A percentile compares a stretch with the other conserved stretches of the same genome.
phyloP scores from a whole-genome alignment of 2,113 vertebrate genomes.

The Micronisus gabar region DNA sequence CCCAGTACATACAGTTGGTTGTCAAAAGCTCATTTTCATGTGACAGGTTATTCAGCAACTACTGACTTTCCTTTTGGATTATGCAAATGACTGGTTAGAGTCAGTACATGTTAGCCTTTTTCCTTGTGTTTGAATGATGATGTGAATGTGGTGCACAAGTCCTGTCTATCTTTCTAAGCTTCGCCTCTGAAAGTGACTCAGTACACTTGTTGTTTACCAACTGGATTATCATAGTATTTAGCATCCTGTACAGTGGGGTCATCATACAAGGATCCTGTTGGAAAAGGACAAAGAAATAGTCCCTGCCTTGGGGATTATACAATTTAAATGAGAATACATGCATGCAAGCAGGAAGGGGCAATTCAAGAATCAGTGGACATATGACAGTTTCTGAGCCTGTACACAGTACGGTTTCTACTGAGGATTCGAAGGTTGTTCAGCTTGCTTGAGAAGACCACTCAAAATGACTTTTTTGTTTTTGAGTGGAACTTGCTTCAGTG shows the following conservation, averaged over 20 bases:
- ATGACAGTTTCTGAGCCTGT: not conserved
- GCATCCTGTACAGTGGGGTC: not conserved
- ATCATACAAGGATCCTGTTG: not conserved
- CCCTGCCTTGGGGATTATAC: not conserved
- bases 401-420: not conserved
- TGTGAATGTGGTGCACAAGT: accelerated
- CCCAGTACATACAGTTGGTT: not conserved
- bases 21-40: not conserved
- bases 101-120: not conserved
- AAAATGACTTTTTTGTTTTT: not conserved
- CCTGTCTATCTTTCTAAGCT: not conserved
- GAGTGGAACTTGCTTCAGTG: not conserved
- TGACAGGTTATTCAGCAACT: not conserved
- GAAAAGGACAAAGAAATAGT: not conserved
- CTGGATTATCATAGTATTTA: not conserved
- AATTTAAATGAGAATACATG: not conserved
- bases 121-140: not conserved
- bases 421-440: not conserved
- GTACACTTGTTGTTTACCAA: not conserved
- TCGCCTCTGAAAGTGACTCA: not conserved
- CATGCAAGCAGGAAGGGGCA: not conserved
- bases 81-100: not conserved
- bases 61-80: not conserved
- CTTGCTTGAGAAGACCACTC: not conserved
- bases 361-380: not conserved